Conservation (phyloP, 2,888 invertebrate genomes). For the Lymantria monacha region DNA sequence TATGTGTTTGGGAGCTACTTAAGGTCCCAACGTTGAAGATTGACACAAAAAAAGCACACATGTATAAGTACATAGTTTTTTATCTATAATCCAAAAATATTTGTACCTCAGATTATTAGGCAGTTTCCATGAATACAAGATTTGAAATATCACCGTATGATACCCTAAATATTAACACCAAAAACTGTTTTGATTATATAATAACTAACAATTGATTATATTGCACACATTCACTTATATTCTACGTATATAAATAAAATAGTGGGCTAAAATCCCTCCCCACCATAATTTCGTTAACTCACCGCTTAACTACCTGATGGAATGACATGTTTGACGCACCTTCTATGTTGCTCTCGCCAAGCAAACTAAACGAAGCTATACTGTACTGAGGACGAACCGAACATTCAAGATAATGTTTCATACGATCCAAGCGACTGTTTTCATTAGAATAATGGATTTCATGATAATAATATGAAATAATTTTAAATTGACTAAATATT, state of each 20-base stretch:
- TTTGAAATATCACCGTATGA: conserved; percentile 22
- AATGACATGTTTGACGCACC: conserved; percentile 71
- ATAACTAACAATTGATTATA: conserved; percentile 71
- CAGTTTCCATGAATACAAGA: background rate
- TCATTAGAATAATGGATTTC: conserved; percentile 10
- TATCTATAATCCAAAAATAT: no score
- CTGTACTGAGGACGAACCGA: conserved; percentile 31
- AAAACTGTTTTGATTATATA: conserved; percentile 50
- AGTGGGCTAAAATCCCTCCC: conserved; percentile 81
- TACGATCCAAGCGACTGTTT: conserved; percentile 13
- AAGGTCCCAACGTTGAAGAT: no score
- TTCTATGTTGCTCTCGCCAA: conserved; percentile 61
- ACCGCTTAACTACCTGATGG: conserved; percentile 79
- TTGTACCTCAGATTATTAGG: background rate
- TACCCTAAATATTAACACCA: conserved; percentile 44
- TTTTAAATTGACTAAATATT: no score
- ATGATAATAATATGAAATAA: background rate
- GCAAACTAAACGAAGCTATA: conserved; percentile 61
- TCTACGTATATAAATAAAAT: conserved; percentile 61
- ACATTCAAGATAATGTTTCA: conserved; percentile 18
- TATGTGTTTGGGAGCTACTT: no score
- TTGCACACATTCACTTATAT: conserved; percentile 75
- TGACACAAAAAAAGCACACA: no score
- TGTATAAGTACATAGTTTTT: no score
- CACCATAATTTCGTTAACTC: conserved; percentile 81